These are phyloP conservation scores for Agelas oroides DNA, from an alignment of 37 sponge, comb jelly and placozoan genomes.

Conservation along the genomic window DNA sequence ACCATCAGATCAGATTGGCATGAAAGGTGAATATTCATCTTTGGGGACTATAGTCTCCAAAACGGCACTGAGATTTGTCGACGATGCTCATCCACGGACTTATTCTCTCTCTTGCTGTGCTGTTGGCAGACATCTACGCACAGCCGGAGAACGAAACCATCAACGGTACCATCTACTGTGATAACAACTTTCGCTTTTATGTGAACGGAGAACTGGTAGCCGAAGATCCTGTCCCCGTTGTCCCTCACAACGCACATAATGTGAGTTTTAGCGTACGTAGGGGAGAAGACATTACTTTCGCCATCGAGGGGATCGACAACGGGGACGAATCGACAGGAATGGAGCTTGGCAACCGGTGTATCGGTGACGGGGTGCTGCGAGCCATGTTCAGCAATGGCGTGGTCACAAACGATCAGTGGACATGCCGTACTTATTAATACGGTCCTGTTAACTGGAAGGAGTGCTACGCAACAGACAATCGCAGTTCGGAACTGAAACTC, in stretches of 20 bases:
- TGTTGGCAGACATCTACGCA: no score
- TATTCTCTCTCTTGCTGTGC: no score
- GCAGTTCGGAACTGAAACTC: slow-evolving; percentile 26
- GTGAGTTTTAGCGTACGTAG: slow-evolving; percentile 29
- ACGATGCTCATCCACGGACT: no score
- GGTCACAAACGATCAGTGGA: slow-evolving; percentile 42
- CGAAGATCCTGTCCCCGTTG: slow-evolving; percentile 17
- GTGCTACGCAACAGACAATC: slow-evolving; percentile 24
- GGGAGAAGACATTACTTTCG: slow-evolving; percentile 43
- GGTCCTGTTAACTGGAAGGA: slow-evolving; percentile 62
- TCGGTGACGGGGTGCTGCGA: slow-evolving; percentile 20
- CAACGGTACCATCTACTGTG: slow-evolving; percentile 33
- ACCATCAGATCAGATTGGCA: no score
- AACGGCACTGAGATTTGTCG: no score
- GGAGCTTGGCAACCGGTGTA: slow-evolving; percentile 25
- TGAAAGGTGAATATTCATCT: no score
- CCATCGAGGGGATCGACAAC: slow-evolving; percentile 39
- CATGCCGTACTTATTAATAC: slow-evolving; percentile 33
- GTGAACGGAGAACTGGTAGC: slow-evolving; percentile 39
- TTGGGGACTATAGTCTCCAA: no score
- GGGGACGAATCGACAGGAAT: slow-evolving; percentile 35
- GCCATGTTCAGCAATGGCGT: slow-evolving; percentile 60
- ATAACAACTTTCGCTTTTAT: slow-evolving; percentile 42
- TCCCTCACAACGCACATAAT: slow-evolving; percentile 47
- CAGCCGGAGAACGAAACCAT: no score